phyloP scores from a whole-genome alignment of 2,113 vertebrate species.

The Tragulus kanchil region DNA sequence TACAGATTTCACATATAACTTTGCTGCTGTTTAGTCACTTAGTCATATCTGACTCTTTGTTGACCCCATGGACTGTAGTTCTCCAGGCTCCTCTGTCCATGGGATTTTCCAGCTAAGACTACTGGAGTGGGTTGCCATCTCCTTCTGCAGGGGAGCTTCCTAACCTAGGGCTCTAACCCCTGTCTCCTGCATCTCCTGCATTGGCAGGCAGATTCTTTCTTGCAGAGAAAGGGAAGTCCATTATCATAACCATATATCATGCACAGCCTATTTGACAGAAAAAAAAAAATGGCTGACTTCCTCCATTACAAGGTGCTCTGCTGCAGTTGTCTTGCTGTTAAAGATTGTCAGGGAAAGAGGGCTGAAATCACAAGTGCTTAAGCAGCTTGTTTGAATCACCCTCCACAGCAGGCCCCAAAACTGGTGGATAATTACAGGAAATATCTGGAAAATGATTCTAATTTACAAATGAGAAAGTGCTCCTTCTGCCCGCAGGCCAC shows the following conservation, averaged over 20 bases:
- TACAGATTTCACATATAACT: neutral
- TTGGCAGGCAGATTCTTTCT: neutral
- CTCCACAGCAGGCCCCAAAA: neutral
- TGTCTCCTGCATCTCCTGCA: neutral
- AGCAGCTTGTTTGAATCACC: constrained; percentile 18
- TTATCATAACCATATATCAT: neutral
- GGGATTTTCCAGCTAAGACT: neutral
- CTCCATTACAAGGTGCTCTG: neutral
- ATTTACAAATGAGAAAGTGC: constrained; percentile 55
- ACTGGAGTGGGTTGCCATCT: neutral
- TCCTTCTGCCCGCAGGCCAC: neutral
- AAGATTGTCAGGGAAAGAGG: neutral
- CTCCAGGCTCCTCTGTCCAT: neutral
- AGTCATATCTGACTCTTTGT: neutral
- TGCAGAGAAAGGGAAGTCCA: neutral
- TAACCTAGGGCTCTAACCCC: neutral
- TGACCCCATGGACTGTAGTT: neutral
- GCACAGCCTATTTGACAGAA: neutral
- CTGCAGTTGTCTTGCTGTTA: neutral
- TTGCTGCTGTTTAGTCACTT: neutral
- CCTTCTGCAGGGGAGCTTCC: neutral
- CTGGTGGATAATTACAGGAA: constrained; percentile 51
- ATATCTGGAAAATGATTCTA: constrained; percentile 37
- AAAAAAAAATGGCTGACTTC: neutral
- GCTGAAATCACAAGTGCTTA: neutral